Evolutionary conservation across 2,888 invertebrate species (phyloP).

Genomic region (Euspilapteryx auroguttella): DNA sequence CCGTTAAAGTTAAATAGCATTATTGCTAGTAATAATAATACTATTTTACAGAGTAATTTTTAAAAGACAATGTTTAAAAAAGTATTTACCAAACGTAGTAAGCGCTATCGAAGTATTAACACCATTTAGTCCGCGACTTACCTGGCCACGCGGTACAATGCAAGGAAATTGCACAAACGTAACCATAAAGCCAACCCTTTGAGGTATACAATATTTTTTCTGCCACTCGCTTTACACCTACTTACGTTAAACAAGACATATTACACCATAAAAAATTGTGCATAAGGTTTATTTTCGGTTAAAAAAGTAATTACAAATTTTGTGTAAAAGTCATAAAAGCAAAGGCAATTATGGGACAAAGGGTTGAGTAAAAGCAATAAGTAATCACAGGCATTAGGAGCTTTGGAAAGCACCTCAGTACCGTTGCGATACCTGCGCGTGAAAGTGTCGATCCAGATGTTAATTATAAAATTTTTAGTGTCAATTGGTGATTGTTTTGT

Average conservation of each 20-base stretch:
- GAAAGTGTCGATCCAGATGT: too few species aligned
- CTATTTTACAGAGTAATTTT: too few species aligned
- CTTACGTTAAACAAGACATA: conserved; percentile 3
- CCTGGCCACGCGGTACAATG: conserved; percentile 22
- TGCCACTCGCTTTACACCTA: conserved; percentile 19
- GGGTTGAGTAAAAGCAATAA: conserved; percentile 19
- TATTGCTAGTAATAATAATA: too few species aligned
- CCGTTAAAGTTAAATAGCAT: too few species aligned
- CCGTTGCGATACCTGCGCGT: too few species aligned
- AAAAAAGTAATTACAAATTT: conserved; percentile 7
- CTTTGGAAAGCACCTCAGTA: conserved; percentile 27
- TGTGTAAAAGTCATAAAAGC: conserved; percentile 27
- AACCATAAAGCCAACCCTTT: conserved; percentile 57
- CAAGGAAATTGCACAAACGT: conserved; percentile 48
- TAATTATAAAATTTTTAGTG: too few species aligned
- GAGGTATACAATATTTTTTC: conserved; percentile 41
- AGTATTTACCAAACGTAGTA: too few species aligned
- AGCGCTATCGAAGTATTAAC: conserved; percentile 11
- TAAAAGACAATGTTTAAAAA: too few species aligned
- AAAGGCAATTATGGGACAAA: conserved; percentile 42
- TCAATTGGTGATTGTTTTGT: too few species aligned
- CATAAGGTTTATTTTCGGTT: conserved; percentile 6
- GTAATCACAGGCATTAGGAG: conserved; percentile 36
- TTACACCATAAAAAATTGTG: conserved; percentile 3
- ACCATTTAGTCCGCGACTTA: conserved; percentile 8